Evolutionary conservation across 2,888 invertebrate species (phyloP), one percentile per base, ranked within the genome.

Genomic region (Lasioglossum calceatum): DNA sequence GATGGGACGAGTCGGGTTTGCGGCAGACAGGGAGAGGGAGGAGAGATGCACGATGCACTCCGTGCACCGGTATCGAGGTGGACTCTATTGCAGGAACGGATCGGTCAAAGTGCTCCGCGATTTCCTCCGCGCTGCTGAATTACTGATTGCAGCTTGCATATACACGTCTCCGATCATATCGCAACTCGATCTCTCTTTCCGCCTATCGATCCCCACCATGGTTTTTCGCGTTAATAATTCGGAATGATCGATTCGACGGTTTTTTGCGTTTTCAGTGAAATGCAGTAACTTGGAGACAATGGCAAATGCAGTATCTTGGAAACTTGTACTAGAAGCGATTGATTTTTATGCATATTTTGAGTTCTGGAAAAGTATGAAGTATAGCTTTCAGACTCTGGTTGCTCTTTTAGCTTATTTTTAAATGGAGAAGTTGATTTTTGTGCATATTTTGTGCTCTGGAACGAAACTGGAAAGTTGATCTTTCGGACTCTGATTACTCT

Each of bases 1-100:
- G 42, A 27, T 27, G 27, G 27, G 27, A 14, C 61, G 61, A 61
- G n/a, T 32, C 54, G 42, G 67, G 44, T 75, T 42, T 61, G 84
- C 67, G n/a, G 64, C 64, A 67, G 32, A 67, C 32, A 42, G 27
- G 67, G 64, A 71, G 47, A 50, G 16, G 76, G 71, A 36, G 32
- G 86, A 64, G 79, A 82, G 75, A 61, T 72, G 90, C 88, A 87
- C 78, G 82, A 84, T 88, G 87, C 86, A 86, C 88, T 87, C 81
- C 67, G 88, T 81, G 83, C 89, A 87, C 78, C 74, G 82, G 79
- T 84, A 86, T 82, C 71, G 77, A 80, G 77, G 78, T 87, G 81
- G 90, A 90, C 85, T 90, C 85, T 67, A 81, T 79, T 82, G 79
- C 89, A 89, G 90, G 89, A 79, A 87, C 89, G 90, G 90, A 89